A percentile compares a stretch with the other conserved stretches of the same genome.
These are phyloP conservation scores for Scaptomyza parva DNA, from an alignment of 2,888 invertebrate species.

Conservation along the genomic window DNA sequence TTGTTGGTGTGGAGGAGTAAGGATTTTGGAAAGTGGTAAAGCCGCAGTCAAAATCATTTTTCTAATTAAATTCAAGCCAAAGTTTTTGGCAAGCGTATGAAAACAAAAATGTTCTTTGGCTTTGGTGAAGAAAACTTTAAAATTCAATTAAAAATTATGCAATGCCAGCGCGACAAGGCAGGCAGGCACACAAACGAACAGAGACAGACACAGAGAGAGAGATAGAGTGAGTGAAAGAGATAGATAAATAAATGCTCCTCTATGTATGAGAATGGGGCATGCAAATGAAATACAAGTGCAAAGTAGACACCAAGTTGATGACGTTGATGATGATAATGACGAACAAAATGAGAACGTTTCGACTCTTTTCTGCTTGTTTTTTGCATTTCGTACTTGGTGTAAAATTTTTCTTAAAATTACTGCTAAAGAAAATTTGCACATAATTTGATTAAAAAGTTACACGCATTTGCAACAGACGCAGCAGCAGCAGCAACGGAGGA, in stretches of 20 bases:
- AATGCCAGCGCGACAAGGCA: constrained; percentile 45
- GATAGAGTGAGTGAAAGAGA: constrained; percentile 6
- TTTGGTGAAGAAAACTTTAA: constrained; percentile 71
- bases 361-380: constrained; percentile 9
- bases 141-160: constrained; percentile 81
- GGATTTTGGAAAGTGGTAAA: constrained; percentile 53
- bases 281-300: constrained; percentile 69
- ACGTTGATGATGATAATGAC: constrained; percentile 26
- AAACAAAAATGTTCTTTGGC: constrained; percentile 77
- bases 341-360: constrained; percentile 25
- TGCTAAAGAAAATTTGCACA: constrained; percentile 80
- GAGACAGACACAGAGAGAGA: too few relatives aligned
- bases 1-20: neutral
- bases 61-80: constrained; percentile 77
- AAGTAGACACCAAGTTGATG: constrained; percentile 50
- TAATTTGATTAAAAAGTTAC: constrained; percentile 81
- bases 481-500: constrained; percentile 21
- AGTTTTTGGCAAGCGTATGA: constrained; percentile 65
- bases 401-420: constrained; percentile 78
- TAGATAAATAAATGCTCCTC: neutral
- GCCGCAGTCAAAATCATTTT: constrained; percentile 78
- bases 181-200: constrained; percentile 22
- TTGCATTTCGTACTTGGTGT: constrained; percentile 65
- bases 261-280: constrained; percentile 34
- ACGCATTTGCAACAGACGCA: constrained; percentile 70